A percentile compares a stretch with the other conserved stretches of the same genome.
Evolutionary conservation across 1,140 invertebrate species (phyloP).

Genomic region (Aculops lycopersici): DNA sequence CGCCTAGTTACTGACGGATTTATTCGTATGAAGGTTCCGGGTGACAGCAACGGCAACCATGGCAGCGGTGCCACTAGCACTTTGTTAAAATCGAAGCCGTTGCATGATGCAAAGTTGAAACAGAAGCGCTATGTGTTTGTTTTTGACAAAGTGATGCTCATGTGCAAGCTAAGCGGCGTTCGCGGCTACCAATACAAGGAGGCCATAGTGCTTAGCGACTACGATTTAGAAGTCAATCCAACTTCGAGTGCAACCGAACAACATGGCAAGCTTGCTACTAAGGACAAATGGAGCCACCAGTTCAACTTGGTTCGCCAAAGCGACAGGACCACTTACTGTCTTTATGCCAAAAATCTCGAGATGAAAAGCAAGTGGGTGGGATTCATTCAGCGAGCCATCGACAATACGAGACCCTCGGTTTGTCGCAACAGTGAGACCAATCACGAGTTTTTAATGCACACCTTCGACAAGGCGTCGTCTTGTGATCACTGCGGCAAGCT

Average conservation of each 20-base stretch:
- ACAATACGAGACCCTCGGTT: slow-evolving; percentile 49
- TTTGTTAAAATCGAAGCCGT: slow-evolving; percentile 62
- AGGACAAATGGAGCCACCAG: slow-evolving; percentile 32
- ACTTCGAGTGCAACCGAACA: not conserved
- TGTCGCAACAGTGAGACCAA: slow-evolving; percentile 29
- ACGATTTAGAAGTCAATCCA: slow-evolving; percentile 40
- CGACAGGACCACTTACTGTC: slow-evolving; percentile 46
- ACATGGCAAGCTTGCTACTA: not conserved
- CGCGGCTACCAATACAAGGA: slow-evolving; percentile 63
- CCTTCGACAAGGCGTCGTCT: slow-evolving; percentile 41
- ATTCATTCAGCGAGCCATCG: slow-evolving; percentile 62
- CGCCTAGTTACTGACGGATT: slow-evolving; percentile 38
- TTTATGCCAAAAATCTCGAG: slow-evolving; percentile 59
- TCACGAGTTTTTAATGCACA: slow-evolving; percentile 53
- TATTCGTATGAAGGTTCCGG: slow-evolving; percentile 1
- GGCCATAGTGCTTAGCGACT: slow-evolving; percentile 46
- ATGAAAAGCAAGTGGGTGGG: slow-evolving; percentile 62
- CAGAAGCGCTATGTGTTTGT: slow-evolving; percentile 66
- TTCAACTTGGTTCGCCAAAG: slow-evolving; percentile 51
- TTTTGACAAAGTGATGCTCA: slow-evolving; percentile 77
- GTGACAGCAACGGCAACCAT: too few species aligned
- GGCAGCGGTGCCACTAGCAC: too few species aligned
- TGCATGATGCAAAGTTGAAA: slow-evolving; percentile 48
- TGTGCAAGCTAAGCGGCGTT: slow-evolving; percentile 43
- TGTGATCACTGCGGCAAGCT: slow-evolving; percentile 56